Conservation (phyloP, 2,888 invertebrate genomes). For the Branchellion lobata region DNA sequence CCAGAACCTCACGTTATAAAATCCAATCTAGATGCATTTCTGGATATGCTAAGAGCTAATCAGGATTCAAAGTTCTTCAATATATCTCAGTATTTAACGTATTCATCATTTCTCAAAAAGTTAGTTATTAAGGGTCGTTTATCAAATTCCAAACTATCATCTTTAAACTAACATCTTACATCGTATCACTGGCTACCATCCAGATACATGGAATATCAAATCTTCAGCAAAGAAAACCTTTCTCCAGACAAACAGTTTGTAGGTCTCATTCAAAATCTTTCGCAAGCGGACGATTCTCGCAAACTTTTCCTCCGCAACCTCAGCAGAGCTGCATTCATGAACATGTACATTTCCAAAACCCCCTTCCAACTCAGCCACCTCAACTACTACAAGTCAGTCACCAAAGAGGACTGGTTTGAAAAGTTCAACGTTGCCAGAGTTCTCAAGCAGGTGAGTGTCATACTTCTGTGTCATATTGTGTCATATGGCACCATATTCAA, state of each 20-base stretch:
- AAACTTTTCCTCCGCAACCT: constrained; percentile 28
- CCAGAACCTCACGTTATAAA: neutral
- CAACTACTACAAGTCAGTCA: neutral
- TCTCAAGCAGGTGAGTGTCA: constrained; percentile 17
- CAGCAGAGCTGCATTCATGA: constrained; percentile 21
- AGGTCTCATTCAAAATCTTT: neutral
- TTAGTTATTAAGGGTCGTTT: neutral
- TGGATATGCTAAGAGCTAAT: neutral
- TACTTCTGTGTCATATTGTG: too few species aligned
- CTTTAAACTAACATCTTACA: too few species aligned
- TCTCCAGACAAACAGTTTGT: neutral
- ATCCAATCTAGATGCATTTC: neutral
- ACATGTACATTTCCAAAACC: neutral
- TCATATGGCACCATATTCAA: too few species aligned
- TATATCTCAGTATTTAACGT: neutral
- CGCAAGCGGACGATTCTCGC: neutral
- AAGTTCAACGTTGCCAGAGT: constrained; percentile 23
- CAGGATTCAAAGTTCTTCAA: neutral
- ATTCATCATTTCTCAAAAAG: neutral
- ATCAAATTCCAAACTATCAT: neutral
- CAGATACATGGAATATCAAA: constrained; percentile 3
- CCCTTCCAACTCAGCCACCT: constrained; percentile 2
- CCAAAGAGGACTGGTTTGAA: constrained; percentile 17
- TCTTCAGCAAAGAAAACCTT: constrained; percentile 1
- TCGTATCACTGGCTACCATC: too few species aligned